Evolutionary conservation across 2,888 invertebrate species (phyloP).

Genomic region (Athripsodes cinereus): DNA sequence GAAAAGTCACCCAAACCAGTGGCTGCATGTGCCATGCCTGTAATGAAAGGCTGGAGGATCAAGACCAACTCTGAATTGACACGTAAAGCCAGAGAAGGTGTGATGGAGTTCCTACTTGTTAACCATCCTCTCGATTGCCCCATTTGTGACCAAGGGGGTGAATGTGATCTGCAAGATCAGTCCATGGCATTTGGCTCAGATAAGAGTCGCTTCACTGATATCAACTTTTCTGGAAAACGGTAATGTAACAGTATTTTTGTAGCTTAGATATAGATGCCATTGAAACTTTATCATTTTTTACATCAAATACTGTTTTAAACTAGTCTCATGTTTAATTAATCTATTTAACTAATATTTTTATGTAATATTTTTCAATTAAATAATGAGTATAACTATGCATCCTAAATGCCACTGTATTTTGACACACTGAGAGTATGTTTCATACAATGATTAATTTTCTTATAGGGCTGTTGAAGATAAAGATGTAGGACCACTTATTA

Average conservation of each 20-base stretch:
- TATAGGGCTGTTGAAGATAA: constrained; percentile 96
- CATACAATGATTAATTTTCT: no score
- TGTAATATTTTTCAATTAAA: no score
- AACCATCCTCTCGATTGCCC: constrained; percentile 99
- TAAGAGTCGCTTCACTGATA: constrained; percentile 89
- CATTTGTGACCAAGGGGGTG: constrained; percentile 97
- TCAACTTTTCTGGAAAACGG: constrained; percentile 86
- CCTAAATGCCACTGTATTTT: no score
- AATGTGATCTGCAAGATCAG: constrained; percentile 94
- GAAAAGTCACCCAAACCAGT: constrained; percentile 98
- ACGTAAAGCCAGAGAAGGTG: constrained; percentile 66
- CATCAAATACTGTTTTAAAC: not conserved
- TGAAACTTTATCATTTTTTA: not conserved
- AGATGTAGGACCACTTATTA: constrained; percentile 95
- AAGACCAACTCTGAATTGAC: constrained; percentile 97
- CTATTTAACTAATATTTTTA: no score
- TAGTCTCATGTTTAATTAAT: not conserved
- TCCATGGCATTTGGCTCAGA: constrained; percentile 98
- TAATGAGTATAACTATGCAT: no score
- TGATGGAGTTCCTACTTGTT: constrained; percentile 98
- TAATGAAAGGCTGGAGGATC: constrained; percentile 99
- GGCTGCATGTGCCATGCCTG: constrained; percentile 99
- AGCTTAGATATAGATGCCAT: no score
- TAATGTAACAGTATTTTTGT: constrained; percentile 33
- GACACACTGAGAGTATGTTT: no score